Evolutionary conservation across 2,113 vertebrate genomes (phyloP).

Genomic region (Dolichallabes microphthalmus): DNA sequence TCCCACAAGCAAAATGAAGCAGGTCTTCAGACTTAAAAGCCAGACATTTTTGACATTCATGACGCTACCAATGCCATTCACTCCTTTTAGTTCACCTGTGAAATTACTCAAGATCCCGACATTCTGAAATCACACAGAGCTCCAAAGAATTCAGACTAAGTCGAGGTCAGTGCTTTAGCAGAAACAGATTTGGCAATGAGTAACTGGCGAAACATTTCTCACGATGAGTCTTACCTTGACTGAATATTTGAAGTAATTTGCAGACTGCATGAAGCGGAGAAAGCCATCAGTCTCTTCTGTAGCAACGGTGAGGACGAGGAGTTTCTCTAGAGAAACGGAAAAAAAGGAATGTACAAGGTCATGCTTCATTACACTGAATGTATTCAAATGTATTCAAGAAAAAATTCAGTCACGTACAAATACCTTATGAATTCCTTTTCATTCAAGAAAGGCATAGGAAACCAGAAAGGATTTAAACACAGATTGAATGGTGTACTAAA

Average conservation of each 20-base stretch:
- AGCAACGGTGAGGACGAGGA: conserved; percentile 90
- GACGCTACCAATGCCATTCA: not conserved
- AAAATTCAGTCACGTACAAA: not conserved
- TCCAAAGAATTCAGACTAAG: not conserved
- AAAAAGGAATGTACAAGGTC: not conserved
- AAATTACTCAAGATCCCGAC: not conserved
- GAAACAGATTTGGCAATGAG: not conserved
- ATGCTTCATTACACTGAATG: not conserved
- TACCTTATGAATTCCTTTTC: not conserved
- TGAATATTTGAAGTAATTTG: conserved; percentile 91
- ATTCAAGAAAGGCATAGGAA: not conserved
- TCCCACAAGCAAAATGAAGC: not conserved
- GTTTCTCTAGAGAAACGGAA: conserved; percentile 77
- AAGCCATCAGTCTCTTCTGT: conserved; percentile 92
- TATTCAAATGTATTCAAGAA: not conserved
- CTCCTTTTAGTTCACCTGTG: not conserved
- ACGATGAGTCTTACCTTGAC: conserved; percentile 81
- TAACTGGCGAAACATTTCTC: conserved; percentile 11
- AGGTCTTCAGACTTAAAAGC: not conserved
- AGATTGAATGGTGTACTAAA: not conserved
- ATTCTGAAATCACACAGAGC: not conserved
- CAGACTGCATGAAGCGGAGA: conserved; percentile 88
- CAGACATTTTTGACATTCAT: not conserved
- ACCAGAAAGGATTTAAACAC: not conserved
- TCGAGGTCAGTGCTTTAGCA: conserved; percentile 1